Evolutionary conservation across 1,140 invertebrate species (phyloP).

Genomic region (Halesus radiatus): DNA sequence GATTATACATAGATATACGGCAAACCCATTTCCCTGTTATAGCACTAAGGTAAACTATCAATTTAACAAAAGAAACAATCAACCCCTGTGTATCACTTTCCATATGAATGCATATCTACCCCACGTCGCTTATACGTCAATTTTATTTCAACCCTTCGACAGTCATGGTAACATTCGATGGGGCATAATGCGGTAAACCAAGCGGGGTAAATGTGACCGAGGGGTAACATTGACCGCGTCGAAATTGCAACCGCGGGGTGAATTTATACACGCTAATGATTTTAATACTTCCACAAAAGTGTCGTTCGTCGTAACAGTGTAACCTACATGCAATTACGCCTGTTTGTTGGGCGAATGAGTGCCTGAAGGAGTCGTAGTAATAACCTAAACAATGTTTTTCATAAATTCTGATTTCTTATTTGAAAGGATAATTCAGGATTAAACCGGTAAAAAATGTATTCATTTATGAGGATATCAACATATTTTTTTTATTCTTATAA

Average conservation of each 20-base stretch:
- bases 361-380: no score
- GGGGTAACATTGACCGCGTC: conserved; percentile 4
- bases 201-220: conserved; percentile 2
- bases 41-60: no score
- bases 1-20: no score
- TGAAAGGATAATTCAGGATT: no score
- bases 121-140: background rate
- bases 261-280: conserved; percentile 47
- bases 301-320: conserved; percentile 8
- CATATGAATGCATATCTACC: background rate
- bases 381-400: no score
- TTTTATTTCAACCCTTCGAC: conserved; percentile 13
- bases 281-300: conserved; percentile 51
- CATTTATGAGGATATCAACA: no score
- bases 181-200: conserved; percentile 6
- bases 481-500: no score
- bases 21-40: no score
- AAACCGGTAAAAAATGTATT: no score
- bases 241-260: conserved; percentile 35
- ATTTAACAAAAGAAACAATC: conserved; percentile 21
- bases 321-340: no score
- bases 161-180: conserved; percentile 11
- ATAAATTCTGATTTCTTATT: no score
- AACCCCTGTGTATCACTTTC: background rate
- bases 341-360: no score